Evolutionary conservation across 2,888 invertebrate species (phyloP), one percentile per base, ranked within the genome.

Genomic region (Dynastes grantii): DNA sequence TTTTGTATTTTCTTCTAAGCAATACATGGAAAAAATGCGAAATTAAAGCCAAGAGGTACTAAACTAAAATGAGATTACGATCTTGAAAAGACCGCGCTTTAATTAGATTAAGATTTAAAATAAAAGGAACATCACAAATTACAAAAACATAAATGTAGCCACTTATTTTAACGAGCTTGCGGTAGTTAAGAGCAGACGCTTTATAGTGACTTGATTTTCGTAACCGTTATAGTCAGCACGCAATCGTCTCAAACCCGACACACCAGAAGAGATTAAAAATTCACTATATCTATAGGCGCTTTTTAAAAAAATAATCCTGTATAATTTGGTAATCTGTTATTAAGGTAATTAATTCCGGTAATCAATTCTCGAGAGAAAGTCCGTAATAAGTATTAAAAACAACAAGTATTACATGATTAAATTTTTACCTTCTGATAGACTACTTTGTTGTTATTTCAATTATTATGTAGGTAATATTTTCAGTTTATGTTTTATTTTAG

Each of bases 111-210:
- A 65, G 32, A 8, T 37, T 65, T 65, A 37, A 65, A 37, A 65
- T 65, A 37, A 40, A 65, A 40, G 45, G 37, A 16, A 40, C 40
- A 16, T 45, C 11, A 45, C 45, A 65, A 40, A n/a, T 65, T 37
- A 65, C 32, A 65, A 65, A 40, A 65, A 37, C n/a, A 16, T 65
- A 65, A 65, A 65, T 16, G 65, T 40, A 65, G 65, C 65, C 65
- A 45, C 22, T 65, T 65, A 40, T 65, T 55, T 40, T 65, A 65
- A 65, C 65, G 65, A 65, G 65, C 65, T 65, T 65, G 37, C 37
- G 1, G 64, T 32, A 65, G 16, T 65, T 40, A 65, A 40, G 65
- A 65, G 16, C 65, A 40, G 16, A 45, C 37, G 16, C 13, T 65
- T 65, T 65, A 65, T 65, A 16, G 32, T 40, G 65, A 37, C 37